Conservation (phyloP, 2,888 invertebrate species). For the Sarcophaga carnaria region DNA sequence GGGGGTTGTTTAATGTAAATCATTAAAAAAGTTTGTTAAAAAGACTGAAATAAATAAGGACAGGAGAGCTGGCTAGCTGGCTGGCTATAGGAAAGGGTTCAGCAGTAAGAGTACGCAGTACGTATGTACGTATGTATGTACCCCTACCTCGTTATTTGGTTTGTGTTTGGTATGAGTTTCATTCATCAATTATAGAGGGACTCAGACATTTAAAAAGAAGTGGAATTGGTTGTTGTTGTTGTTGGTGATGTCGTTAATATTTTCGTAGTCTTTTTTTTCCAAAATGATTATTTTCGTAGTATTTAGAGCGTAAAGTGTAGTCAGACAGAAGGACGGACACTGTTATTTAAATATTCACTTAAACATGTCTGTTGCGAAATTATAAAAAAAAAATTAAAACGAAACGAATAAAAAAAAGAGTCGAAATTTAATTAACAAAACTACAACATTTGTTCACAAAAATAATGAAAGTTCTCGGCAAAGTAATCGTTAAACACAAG, state of each 20-base stretch:
- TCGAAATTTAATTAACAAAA: slow-evolving; percentile 21
- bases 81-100: neutral
- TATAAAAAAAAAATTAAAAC: neutral
- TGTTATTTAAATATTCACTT: slow-evolving; percentile 29
- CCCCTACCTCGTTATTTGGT: slow-evolving; percentile 33
- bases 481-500: too few relatives aligned
- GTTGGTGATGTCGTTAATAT: slow-evolving; percentile 34
- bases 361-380: slow-evolving; percentile 25
- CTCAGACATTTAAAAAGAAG: neutral
- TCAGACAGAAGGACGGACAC: slow-evolving; percentile 48
- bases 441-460: too few relatives aligned
- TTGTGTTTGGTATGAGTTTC: neutral
- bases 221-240: slow-evolving; percentile 1
- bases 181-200: neutral
- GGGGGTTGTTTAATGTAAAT: slow-evolving; percentile 51
- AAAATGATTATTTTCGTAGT: slow-evolving; percentile 79
- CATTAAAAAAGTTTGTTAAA: slow-evolving; percentile 53
- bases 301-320: slow-evolving; percentile 80
- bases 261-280: slow-evolving; percentile 6
- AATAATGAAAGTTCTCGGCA: too few relatives aligned
- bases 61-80: neutral
- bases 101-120: neutral
- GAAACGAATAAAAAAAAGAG: neutral
- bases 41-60: neutral
- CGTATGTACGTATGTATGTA: slow-evolving; percentile 9